These are phyloP conservation scores for Leucophenga varia DNA, from an alignment of 1,140 invertebrate species.

Conservation along the genomic window DNA sequence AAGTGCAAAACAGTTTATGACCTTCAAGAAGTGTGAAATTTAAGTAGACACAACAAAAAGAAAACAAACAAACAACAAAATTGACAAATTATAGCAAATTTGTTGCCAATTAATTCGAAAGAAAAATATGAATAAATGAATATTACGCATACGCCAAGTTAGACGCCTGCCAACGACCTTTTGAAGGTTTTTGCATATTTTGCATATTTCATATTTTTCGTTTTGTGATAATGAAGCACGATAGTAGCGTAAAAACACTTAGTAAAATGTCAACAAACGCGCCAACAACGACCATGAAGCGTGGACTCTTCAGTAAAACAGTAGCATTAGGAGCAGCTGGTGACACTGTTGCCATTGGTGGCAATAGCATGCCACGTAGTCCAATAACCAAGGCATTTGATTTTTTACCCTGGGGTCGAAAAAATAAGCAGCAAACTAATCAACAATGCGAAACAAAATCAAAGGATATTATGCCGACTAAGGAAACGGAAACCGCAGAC, in stretches of 20 bases:
- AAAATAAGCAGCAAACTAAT: constrained; percentile 4
- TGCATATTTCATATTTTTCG: too few species aligned
- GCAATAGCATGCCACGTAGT: constrained; percentile 28
- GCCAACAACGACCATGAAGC: constrained; percentile 17
- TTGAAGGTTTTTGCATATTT: too few species aligned
- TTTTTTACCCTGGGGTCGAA: constrained; percentile 42
- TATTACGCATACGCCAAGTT: too few species aligned
- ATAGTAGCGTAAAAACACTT: constrained; percentile 10
- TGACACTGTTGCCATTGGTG: constrained; percentile 10
- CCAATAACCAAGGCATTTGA: constrained; percentile 55
- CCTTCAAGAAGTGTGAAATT: constrained; percentile 13
- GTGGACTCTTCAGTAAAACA: constrained; percentile 4
- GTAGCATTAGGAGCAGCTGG: constrained; percentile 24
- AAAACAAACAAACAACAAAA: too few species aligned
- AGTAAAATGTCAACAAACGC: too few species aligned
- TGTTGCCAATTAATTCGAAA: too few species aligned
- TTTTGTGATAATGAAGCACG: constrained; percentile 39
- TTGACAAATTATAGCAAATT: too few species aligned
- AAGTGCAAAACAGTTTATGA: constrained; percentile 17
- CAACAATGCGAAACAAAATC: constrained; percentile 25
- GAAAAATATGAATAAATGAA: too few species aligned
- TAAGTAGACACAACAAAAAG: too few species aligned
- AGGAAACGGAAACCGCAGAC: constrained; percentile 13
- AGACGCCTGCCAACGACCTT: too few species aligned
- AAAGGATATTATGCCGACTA: constrained; percentile 20